Evolutionary conservation across 2,113 vertebrate species (phyloP), one percentile per base, ranked within the genome.

Genomic region (Ctenomys sociabilis): DNA sequence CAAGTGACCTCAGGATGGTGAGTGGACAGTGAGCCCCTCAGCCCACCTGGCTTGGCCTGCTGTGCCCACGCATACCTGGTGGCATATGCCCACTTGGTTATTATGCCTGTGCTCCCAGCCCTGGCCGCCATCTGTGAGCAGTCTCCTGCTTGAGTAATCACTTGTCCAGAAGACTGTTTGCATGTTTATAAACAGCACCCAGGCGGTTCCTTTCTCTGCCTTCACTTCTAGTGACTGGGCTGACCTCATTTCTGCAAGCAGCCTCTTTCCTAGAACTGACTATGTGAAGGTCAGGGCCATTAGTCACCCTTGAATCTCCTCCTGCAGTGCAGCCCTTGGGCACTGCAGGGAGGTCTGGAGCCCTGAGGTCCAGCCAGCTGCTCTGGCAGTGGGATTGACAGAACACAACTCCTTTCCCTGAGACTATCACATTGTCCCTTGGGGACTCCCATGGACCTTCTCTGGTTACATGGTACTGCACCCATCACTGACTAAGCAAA

Each of bases 101-200:
- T 88, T 35, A 90, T 24, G 61, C 11, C 68, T 32, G 9, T 0
- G 7, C 13, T 17, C 63, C 66, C 92, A 80, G 90, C 26, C 68
- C 21, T 17, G 54, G 72, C 72, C 64, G 40, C 86, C 94, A 95
- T 95, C 95, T 97, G 91, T 72, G 91, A 92, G 84, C 17, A 66
- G 96, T 90, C 92, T 96, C 77, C 72, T 32, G 70, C 87, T 45
- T 95, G 77, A 95, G 82, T 88, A 95, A 96, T 83, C 57, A 91
- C 78, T 88, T 90, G 90, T 95, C 85, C 30, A 19, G 57, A 26
- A 91, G 54, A 89, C 92, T 95, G 88, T 95, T 93, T 96, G 43
- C 93, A 72, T 7, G 0, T 83, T 66, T 40, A 94, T 91, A 95
- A 97, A 91, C 93, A 84, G 70, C 96, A 81, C 75, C 72, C 3